Base-by-base conservation (phyloP, 2,888 invertebrate genomes). In the Lithosia quadra region DNA sequence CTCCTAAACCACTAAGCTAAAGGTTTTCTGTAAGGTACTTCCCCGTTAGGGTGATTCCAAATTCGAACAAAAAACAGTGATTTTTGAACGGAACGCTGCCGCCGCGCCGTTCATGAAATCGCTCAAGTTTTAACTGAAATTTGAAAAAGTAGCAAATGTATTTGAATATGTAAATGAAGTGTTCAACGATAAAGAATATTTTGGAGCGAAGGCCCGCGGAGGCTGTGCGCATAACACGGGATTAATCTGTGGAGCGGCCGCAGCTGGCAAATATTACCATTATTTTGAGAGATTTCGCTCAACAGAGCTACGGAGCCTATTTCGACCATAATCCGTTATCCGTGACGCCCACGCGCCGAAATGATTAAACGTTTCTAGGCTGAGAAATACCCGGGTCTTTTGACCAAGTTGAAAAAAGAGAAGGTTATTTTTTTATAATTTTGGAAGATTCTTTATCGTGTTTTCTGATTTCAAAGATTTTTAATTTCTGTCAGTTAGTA, bases 201-300 rank as follows among this genome's bases (percentile, higher is more conserved):
- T 22, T 55, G 59, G 10, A 58, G 18, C 18, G 24, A n/a, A 39
- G n/a, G 65, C 33, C 34, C 34, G 7, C n/a, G 43, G 21, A 59
- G 28, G 33, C 64, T 28, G 64, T 39, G 49, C 34, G 33, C 55
- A 0, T 43, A 60, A 61, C 33, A 67, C 55, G 39, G 53, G 60
- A 39, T 67, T 67, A 61, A 67, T 67, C 58, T 58, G 58, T 55
- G 56, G 24, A 62, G 58, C 49, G 53, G 34, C 21, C 66, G 36
- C 66, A 65, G 59, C 60, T 61, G 66, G 4, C 22, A n/a, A 24
- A 24, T 34, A 67, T 67, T 61, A 67, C 56, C 56, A 62, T 67
- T 61, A 67, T 59, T 67, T 56, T 67, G 33, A 9, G 8, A 62
- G 13, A 59, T 59, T 65, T 65, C 33, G 24, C 56, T 61, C 36